Base-by-base conservation (phyloP, 2,113 vertebrate species). In the Diadophis punctatus region DNA sequence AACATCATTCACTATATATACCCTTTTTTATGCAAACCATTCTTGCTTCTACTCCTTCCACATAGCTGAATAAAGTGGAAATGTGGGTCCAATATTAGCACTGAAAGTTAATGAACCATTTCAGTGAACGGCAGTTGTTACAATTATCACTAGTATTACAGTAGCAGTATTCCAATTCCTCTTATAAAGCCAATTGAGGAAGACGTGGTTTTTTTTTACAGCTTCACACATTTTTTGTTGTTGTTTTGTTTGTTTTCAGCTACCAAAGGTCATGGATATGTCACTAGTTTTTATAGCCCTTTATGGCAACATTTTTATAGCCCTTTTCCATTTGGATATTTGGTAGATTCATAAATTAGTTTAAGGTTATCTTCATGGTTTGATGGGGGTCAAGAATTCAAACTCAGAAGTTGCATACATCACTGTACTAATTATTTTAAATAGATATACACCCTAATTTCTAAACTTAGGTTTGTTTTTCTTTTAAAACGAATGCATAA, bases 401-500 rank as follows among this genome's bases (percentile, higher is more conserved):
- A 39, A 39, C 34, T 39, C 16, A 1, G 18, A 16, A 80, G 34
- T 80, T 39, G 34, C 68, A 39, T 20, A 80, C 34, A 80, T 80
- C 68, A 80, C 68, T 80, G n/a, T 74, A 20, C 87, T 90, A 92
- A 46, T 23, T 1, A 4, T 84, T 16, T 30, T 85, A 88, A 88
- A 7, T 16, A 8, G 39, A 88, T 16, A 68, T 48, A 0, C 0
- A 3, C 48, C 43, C 18, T 18, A 6, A 58, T 46, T 80, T 49
- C 49, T 43, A 56, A 90, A 0, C 2, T 16, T 39, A 1, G 8
- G 12, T 23, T 22, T 3, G 49, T 86, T 1, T 88, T 16, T 34
- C 20, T 49, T 89, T 9, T 34, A 30, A 1, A 1, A 93, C 1
- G 60, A 5, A 0, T 11, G 0, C 48, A 90, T 58, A 30, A 8